phyloP scores from a whole-genome alignment of 2,113 vertebrate species.

The Neopipo cinnamomea region DNA sequence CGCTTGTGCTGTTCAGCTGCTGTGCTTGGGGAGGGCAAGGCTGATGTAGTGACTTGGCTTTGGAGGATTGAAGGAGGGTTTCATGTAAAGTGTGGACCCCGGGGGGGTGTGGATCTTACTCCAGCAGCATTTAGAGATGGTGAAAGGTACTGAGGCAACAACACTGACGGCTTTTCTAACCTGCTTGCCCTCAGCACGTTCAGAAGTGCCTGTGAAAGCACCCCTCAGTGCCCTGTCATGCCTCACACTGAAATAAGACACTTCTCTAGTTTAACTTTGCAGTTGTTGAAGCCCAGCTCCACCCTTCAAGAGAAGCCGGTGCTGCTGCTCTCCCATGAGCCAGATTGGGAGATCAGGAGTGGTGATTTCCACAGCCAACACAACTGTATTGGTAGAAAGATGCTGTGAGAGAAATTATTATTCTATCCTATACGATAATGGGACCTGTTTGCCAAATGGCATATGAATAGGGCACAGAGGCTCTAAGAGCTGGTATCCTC shows the following conservation, averaged over 20 bases:
- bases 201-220: background rate
- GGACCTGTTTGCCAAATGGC: background rate
- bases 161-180: background rate
- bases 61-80: background rate
- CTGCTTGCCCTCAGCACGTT: rapidly evolving
- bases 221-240: rapidly evolving
- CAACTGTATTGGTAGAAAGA: background rate
- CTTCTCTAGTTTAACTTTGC: background rate
- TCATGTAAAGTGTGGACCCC: background rate
- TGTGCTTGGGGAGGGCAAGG: background rate
- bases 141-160: background rate
- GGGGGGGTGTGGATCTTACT: background rate
- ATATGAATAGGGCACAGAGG: background rate
- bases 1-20: background rate
- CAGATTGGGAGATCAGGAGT: background rate
- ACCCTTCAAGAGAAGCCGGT: background rate
- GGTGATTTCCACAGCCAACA: background rate
- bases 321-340: background rate
- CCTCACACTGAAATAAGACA: background rate
- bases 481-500: background rate
- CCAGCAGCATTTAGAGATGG: background rate
- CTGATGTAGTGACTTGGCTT: background rate
- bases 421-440: rapidly evolving
- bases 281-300: background rate
- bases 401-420: background rate